Base-by-base conservation (phyloP, 1,140 invertebrate genomes). In the Druon quercuslanigerum region DNA sequence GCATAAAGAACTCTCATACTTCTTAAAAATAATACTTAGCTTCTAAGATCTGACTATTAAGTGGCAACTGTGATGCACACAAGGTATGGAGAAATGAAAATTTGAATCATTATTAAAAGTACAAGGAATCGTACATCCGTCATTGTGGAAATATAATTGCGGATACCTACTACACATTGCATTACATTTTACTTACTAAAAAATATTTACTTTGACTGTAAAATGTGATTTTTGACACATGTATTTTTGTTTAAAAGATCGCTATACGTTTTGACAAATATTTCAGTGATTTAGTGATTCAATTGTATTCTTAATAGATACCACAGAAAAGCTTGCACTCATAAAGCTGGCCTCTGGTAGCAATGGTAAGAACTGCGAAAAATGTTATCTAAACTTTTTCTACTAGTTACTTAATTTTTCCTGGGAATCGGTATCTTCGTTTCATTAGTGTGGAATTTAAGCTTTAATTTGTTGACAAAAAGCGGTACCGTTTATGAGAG, bases 61-160 rank as follows among this genome's bases (percentile, higher is more conserved):
- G 33, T 40, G 60, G 25, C 60, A 66, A 40, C 60, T 33, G 7
- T 66, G n/a, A 51, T 71, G 52, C 74, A 81, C 76, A 81, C 80
- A 81, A 81, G 80, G 80, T 81, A 81, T 78, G 77, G 74, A 81
- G 74, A 76, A 78, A 79, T 51, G 70, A 60, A 72, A 60, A 71
- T 60, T 56, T 57, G 40, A 79, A 76, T 72, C 56, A 54, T 70
- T 70, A 1, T 60, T 25, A 19, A 51, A 33, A 54, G 60, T 74
- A 56, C 50, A 71, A 74, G 33, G n/a, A 40, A 66, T 54, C 52
- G 17, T 40, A 46, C 25, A 14, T 66, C 40, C 57, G 33, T 66
- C 33, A 40, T 25, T 16, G 16, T 66, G 12, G 25, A 66, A 66
- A 40, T 66, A 8, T 14, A 57, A 25, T 66, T 40, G n/a, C 2